Base-by-base conservation (phyloP, 2,888 invertebrate genomes). In the Nomada hirtipes region DNA sequence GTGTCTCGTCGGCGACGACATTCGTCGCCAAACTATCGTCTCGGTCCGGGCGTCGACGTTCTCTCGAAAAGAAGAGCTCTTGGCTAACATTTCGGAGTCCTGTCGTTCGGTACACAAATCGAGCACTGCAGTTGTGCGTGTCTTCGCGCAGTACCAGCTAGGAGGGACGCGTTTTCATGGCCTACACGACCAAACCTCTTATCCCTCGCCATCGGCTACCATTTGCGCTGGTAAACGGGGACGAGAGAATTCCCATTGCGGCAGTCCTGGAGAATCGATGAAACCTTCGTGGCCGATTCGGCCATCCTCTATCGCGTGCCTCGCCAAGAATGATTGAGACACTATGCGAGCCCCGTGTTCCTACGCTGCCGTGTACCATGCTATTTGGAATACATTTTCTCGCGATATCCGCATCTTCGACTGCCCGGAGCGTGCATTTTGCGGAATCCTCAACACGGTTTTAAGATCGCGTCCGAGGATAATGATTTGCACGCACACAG, bases 81-180 rank as follows among this genome's bases (percentile, higher is more conserved):
- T 29, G 29, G 4, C 29, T 7, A 29, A 29, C 29, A 4, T 29
- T 29, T 29, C 52, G 50, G 42, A 85, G 53, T 72, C 67, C 82
- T 77, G 74, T 79, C 72, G 78, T 87, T 87, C 29, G 29, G 29
- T 4, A 82, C 70, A 68, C 73, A 67, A 29, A 50, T 74, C 47
- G 71, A 76, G 81, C 68, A 75, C 87, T 67, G 70, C 82, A 36
- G 75, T 86, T 87, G 81, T 60, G 67, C 47, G 59, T 67, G 44
- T 60, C 78, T 76, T 71, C 65, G 70, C 53, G 42, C 29, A 79
- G 53, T 53, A 61, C 53, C 26, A 18, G 52, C 61, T 23, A 29
- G 29, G 29, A 4, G 29, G 0, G 4, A 29, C 29, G 74, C n/a
- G 69, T 76, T 84, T 81, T 71, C 73, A 72, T 59, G 74, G 60